phyloP scores from a whole-genome alignment of 1,140 invertebrate genomes.

The Pemphigus obesinymphae region DNA sequence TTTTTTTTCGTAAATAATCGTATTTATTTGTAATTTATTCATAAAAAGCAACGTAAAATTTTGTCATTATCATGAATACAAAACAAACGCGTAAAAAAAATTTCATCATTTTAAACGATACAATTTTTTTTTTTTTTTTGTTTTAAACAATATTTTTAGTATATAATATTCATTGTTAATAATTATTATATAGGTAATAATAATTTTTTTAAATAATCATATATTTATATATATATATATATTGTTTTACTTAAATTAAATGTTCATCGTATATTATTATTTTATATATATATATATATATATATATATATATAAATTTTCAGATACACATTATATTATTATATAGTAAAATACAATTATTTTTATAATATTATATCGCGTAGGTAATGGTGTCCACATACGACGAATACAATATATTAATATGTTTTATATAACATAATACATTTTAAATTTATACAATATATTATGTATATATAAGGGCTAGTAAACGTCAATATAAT shows the following conservation, averaged over 20 bases:
- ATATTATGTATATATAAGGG: neutral
- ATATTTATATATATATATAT: neutral
- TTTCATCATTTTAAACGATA: neutral
- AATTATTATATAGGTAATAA: neutral
- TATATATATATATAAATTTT: neutral
- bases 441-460: neutral
- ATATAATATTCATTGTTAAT: neutral
- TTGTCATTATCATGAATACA: neutral
- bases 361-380: neutral
- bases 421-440: no score
- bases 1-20: neutral
- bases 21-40: neutral
- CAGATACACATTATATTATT: neutral
- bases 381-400: constrained; percentile 3
- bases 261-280: no score
- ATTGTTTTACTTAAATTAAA: neutral
- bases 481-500: neutral
- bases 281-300: neutral
- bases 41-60: constrained; percentile 12
- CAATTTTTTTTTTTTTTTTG: neutral
- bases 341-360: constrained; percentile 27
- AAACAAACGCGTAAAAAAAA: constrained; percentile 12
- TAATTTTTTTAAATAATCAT: neutral
- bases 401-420: neutral
- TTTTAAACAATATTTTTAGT: neutral